Conservation (phyloP, 2,888 invertebrate species). For the Barypeithes pellucidus region DNA sequence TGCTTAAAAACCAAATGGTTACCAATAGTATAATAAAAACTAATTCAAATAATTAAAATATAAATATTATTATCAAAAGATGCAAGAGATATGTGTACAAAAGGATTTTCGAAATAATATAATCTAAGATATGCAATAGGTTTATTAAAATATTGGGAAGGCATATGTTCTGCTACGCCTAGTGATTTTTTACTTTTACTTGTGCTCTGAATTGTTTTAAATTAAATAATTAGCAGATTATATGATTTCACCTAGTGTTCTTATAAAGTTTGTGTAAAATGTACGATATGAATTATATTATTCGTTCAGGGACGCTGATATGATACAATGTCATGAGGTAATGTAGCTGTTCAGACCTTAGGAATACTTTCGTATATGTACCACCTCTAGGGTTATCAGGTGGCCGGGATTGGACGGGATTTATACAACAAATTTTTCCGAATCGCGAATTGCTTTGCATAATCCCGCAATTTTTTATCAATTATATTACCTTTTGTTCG, state of each 20-base stretch:
- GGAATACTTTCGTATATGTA: too few relatives aligned
- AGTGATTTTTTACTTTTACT: constrained; percentile 68
- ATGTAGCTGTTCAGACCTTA: too few relatives aligned
- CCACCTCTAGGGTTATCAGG: too few relatives aligned
- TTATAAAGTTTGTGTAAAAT: constrained; percentile 12
- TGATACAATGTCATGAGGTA: too few relatives aligned
- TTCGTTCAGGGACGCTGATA: neutral
- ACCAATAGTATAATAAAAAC: neutral
- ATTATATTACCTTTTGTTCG: too few relatives aligned
- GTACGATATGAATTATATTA: neutral
- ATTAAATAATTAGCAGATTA: constrained; percentile 69
- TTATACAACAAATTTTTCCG: too few relatives aligned
- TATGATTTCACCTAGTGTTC: constrained; percentile 67
- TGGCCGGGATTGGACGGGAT: too few relatives aligned
- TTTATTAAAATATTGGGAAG: constrained; percentile 57
- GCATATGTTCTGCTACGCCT: constrained; percentile 58
- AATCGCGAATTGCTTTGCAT: too few relatives aligned
- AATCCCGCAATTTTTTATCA: too few relatives aligned
- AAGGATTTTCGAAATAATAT: constrained; percentile 46
- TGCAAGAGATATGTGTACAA: constrained; percentile 30
- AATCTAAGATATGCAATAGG: constrained; percentile 45
- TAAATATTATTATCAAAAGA: constrained; percentile 24
- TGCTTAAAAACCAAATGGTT: neutral
- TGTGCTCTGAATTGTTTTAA: constrained; percentile 67
- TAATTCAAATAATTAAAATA: constrained; percentile 19